These are phyloP conservation scores for Rhabdomys pumilio DNA, from an alignment of 2,797 vertebrate species.

Conservation along the genomic window DNA sequence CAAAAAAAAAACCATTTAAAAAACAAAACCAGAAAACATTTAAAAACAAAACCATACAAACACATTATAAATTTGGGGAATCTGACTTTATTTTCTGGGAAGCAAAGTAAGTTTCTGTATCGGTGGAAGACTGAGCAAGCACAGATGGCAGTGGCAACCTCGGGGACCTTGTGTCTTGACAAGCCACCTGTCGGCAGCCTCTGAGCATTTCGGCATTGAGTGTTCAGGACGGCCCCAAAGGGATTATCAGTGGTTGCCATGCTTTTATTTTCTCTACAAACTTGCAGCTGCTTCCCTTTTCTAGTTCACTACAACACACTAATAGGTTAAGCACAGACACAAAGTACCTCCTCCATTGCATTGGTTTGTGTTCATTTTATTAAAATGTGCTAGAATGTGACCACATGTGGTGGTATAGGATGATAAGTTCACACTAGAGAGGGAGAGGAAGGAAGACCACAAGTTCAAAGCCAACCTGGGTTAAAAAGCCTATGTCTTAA, in stretches of 20 bases:
- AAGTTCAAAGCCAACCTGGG: not conserved
- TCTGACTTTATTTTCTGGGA: conserved; percentile 70
- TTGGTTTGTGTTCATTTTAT: not conserved
- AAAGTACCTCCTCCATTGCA: not conserved
- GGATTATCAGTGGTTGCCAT: conserved; percentile 73
- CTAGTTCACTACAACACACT: conserved; percentile 32
- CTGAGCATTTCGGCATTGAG: conserved; percentile 53
- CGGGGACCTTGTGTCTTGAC: not conserved
- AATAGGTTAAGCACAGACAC: conserved; percentile 46
- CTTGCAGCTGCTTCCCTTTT: conserved; percentile 1
- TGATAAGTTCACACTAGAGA: not conserved
- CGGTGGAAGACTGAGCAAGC: conserved; percentile 63
- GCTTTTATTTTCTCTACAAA: conserved; percentile 77
- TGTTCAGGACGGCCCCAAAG: conserved; percentile 74
- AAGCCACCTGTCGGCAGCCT: not conserved
- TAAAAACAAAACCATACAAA: not conserved
- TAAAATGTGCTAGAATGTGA: not conserved
- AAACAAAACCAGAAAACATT: not conserved
- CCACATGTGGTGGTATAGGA: not conserved
- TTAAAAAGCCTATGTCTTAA: not conserved
- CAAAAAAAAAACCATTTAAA: not conserved
- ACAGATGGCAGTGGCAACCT: conserved; percentile 73
- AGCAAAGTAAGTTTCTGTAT: conserved; percentile 23
- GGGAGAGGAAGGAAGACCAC: not conserved
- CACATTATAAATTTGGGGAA: conserved; percentile 58